Base-by-base conservation (phyloP, 2,888 invertebrate genomes). In the Electrophaes corylata region DNA sequence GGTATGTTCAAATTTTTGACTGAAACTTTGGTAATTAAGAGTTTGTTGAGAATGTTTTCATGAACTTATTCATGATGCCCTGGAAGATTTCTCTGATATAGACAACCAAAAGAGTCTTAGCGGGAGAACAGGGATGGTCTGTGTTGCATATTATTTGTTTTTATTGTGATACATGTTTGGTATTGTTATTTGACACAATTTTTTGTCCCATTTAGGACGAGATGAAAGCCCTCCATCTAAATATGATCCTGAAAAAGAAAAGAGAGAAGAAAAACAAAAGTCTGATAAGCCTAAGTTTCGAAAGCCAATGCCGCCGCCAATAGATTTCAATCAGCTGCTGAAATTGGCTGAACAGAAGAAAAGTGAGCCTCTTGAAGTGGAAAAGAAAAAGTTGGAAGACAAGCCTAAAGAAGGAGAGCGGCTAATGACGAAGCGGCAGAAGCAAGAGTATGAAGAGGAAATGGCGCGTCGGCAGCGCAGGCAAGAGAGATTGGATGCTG, bases 331-430 rank as follows among this genome's bases (percentile, higher is more conserved):
- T 70, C 94, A 96, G 56, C 80, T 98, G 18, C 81, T 98, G 2
- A 96, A 96, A 83, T 86, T 97, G 5, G 97, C 97, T 0, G 96
- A 95, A 69, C 94, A 96, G 75, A 97, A 97, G 76, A 97, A 97
- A 66, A 93, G 94, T 78, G 96, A 97, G 76, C 97, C 97, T 0
- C 79, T 97, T 1, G 92, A 94, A 23, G 73, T 78, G 5, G 78
- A 78, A 5, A 86, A 86, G 63, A 83, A 87, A 52, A 67, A 57
- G 6, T 64, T 70, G 0, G 79, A 94, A 57, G 92, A 93, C 10
- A 59, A 59, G 61, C 88, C 92, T 16, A 60, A 40, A 44, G 94
- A 94, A 59, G 92, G 93, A 0, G 96, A 96, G 66, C 92, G 96
- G 40, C 91, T 94, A 10, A 94, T 97, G 92, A 97, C 97, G 0